Evolutionary conservation across 2,797 vertebrate genomes (phyloP), one percentile per base, ranked within the genome.

Genomic region (Mormyrus proboscirostris): DNA sequence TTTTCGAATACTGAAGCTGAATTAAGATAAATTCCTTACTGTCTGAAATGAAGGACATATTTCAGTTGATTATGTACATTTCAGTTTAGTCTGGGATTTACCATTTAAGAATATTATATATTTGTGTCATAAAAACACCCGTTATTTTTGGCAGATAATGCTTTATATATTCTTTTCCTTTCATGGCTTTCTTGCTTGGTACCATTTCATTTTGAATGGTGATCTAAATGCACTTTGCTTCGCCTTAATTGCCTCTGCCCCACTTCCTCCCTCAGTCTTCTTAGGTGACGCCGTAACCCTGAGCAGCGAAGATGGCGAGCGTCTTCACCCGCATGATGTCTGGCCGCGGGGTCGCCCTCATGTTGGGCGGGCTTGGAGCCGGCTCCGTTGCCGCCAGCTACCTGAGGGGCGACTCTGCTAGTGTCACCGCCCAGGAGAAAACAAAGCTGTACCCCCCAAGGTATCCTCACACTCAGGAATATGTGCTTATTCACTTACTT

Each of bases 381-480:
- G 96, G 97, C 22, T 95, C 95, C 0, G 87, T 97, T 88, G 96
- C 97, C 6, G 94, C 96, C 0, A 96, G 97, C 6, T 96, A 95
- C 93, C 86, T 97, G 92, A 25, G 97, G 91, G 96, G 93, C 12
- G 95, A 95, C 59, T 93, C 93, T 90, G 94, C 93, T 0, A 95
- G 93, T 14, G 91, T 94, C 53, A 93, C 94, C 0, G 93, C 95
- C 2, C 95, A 95, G 0, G 91, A 93, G 0, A 97, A 93, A 91
- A 94, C 90, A 55, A 97, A 94, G 92, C 95, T 98, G 9, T 99
- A 97, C 82, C 97, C 98, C 1, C 94, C 97, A 25, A 99, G 98
- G 98, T 98, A 49, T 33, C 16, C 10, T 51, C 47, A 5, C 41
- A 0, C 44, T 73, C 33, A 73, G 33, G 69, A 16, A 16, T 38